Base-by-base conservation (phyloP, 1,140 invertebrate genomes). In the Doryteuthis pealeii region DNA sequence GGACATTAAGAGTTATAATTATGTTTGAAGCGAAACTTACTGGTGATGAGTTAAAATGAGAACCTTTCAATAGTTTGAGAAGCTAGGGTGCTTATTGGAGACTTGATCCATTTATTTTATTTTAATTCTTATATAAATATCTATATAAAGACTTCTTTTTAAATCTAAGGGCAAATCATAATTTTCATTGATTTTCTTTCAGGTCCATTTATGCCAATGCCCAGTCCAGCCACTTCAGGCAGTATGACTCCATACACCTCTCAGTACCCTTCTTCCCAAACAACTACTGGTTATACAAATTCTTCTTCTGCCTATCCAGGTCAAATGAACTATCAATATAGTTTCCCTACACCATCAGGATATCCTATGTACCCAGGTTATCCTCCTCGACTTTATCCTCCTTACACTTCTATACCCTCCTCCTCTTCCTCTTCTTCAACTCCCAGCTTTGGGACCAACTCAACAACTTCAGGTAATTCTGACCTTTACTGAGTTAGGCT, bases 181-280 rank as follows among this genome's bases (percentile, higher is more conserved):
- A n/a, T 62, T 62, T 62, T 6, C 1, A 22, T n/a, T 62, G 15
- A 26, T 32, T 30, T 68, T 31, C 15, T 68, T 40, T 32, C 15
- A 73, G 35, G 40, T 31, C 62, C 40, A n/a, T 74, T 26, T 43
- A 67, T 74, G 71, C 35, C 43, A 67, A 40, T 65, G 54, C 62
- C 32, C 62, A 66, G 30, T 68, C 74, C 32, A 31, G 33, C 10
- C 35, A 74, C 68, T 45, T 28, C 71, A 32, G 15, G 30, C 54
- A 72, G n/a, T n/a, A 30, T 32, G 31, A 22, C 28, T 31, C 66
- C 54, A 54, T 58, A 72, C 32, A n/a, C 54, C 22, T 2, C 31
- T 54, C 58, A 28, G 14, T 30, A 35, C 45, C n/a, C 67, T 30
- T 4, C 33, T 31, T 26, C 31, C 5, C 33, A 49, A 26, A 45